Evolutionary conservation across 2,888 invertebrate genomes (phyloP), one percentile per base, ranked within the genome.

Genomic region (Lacanobia oleracea): DNA sequence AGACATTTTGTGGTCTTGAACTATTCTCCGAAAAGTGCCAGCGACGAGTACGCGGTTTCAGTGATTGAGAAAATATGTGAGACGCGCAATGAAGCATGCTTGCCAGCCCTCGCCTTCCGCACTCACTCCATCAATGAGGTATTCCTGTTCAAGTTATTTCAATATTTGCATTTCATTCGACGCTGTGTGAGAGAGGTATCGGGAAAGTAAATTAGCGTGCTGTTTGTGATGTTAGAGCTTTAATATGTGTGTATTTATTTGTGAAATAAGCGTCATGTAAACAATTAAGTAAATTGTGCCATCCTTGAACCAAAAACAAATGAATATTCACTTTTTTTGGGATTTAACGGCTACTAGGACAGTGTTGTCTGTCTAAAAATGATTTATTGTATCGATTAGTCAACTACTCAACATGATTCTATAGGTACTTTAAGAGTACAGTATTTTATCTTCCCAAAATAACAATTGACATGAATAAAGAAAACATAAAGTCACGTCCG

Each of bases 21-120:
- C 12, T 85, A 82, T 50, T 70, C 84, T 40, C 80, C 91, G 16
- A 74, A 82, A 14, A 86, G 70, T 40, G 77, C 81, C 6, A 77
- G 79, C 21, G 88, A 89, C 50, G 89, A 89, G 67, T 91, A 89
- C 63, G 73, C 85, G 3, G 78, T 79, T 14, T 88, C 91, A 2
- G 87, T 87, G 12, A 78, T 72, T 43, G 88, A 91, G 51, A 88
- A 83, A 62, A 89, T 92, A 68, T 92, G 91, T 70, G 81, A 86
- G 67, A 81, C 86, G 2, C 85, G 92, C n/a, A 87, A 83, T 37
- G 87, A 91, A 21, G 82, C 87, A n/a, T 82, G 88, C 16, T 78
- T 91, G 18, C 91, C 91, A 5, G 89, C 88, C 14, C 76, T 92
- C 77, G 48, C 64, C 10, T 84, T 88, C 66, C 87, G 78, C 45